These are phyloP conservation scores for Congeria kusceri DNA, from an alignment of 2,888 invertebrate genomes.

Conservation along the genomic window DNA sequence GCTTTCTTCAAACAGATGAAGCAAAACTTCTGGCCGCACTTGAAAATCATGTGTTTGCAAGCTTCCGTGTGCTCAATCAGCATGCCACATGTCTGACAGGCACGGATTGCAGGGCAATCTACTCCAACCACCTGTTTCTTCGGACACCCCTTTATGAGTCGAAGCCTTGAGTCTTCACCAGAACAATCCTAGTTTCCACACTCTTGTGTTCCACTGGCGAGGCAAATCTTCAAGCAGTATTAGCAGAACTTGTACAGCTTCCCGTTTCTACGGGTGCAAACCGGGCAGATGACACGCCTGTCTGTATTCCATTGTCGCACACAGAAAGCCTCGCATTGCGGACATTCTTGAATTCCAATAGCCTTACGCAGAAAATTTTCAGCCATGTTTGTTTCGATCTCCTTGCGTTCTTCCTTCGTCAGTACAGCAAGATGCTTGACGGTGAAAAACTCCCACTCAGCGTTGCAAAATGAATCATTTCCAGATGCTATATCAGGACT, in stretches of 20 bases:
- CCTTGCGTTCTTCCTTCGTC: conserved; percentile 54
- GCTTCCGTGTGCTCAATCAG: conserved; percentile 65
- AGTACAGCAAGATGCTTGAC: conserved; percentile 61
- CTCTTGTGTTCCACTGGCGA: conserved; percentile 8
- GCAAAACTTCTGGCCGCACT: conserved; percentile 66
- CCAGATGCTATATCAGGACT: conserved; percentile 57
- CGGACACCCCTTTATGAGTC: conserved; percentile 44
- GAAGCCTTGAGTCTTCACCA: conserved; percentile 58
- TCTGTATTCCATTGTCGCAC: conserved; percentile 49
- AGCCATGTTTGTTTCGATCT: conserved; percentile 64
- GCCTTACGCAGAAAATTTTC: conserved; percentile 63
- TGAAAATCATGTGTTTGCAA: conserved; percentile 69
- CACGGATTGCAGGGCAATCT: conserved; percentile 63
- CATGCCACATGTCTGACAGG: conserved; percentile 65
- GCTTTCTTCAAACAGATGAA: conserved; percentile 67
- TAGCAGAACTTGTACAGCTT: conserved; percentile 65
- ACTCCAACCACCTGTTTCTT: conserved; percentile 64
- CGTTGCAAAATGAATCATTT: conserved; percentile 48
- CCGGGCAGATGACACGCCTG: conserved; percentile 57
- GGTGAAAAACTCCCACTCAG: conserved; percentile 61
- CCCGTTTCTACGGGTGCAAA: conserved; percentile 46
- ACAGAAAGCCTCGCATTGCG: conserved; percentile 55
- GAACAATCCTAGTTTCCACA: conserved; percentile 65
- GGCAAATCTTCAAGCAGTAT: conserved; percentile 62
- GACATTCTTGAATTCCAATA: conserved; percentile 64